A percentile compares a stretch with the other conserved stretches of the same genome.
phyloP scores from a whole-genome alignment of 2,888 invertebrate genomes.

The Synanthedon tipuliformis region DNA sequence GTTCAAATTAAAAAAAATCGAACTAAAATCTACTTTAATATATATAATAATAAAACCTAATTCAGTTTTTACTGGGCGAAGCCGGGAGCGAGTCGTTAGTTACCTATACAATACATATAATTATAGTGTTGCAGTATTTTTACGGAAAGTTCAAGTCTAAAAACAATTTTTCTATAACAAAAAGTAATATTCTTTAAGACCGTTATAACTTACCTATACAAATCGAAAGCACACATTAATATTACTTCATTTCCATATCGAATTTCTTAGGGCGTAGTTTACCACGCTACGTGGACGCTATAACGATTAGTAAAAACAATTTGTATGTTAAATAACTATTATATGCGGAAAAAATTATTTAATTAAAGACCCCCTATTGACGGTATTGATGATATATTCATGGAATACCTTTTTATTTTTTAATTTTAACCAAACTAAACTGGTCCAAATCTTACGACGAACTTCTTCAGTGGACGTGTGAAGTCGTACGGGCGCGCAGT shows the following conservation, averaged over 20 bases:
- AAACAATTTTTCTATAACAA: no score
- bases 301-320: slow-evolving; percentile 35
- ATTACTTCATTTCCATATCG: slow-evolving; percentile 31
- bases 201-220: not conserved
- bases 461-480: no score
- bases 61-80: no score
- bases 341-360: slow-evolving; percentile 34
- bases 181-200: not conserved
- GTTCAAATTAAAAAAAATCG: no score
- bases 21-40: no score
- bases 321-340: slow-evolving; percentile 34
- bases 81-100: no score
- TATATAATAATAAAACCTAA: no score
- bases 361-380: slow-evolving; percentile 42
- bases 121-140: no score
- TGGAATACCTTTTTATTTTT: slow-evolving; percentile 1
- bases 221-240: slow-evolving; percentile 13
- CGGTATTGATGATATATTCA: slow-evolving; percentile 30
- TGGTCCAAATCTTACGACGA: no score
- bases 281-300: slow-evolving; percentile 26
- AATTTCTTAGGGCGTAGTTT: slow-evolving; percentile 30
- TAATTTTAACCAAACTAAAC: no score
- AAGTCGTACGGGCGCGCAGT: not conserved
- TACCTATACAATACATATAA: no score
- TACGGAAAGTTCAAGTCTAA: no score